Conservation (phyloP, 1,140 invertebrate species). For the Micrasema longulum region DNA sequence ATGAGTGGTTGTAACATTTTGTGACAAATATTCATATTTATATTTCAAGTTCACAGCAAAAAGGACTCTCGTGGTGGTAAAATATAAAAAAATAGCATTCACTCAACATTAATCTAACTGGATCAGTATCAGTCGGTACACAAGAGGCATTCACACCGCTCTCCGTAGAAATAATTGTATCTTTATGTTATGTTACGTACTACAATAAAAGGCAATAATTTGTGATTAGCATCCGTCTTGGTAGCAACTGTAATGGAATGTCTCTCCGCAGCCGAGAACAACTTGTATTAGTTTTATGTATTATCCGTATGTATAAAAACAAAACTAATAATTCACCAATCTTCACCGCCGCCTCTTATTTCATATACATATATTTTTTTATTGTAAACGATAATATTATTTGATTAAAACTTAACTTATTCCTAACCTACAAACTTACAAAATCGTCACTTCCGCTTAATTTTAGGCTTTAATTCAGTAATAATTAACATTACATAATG, state of each 20-base stretch:
- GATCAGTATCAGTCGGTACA: conserved; percentile 53
- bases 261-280: background rate
- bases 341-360: conserved; percentile 14
- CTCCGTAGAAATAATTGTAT: conserved; percentile 10
- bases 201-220: conserved; percentile 53
- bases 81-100: conserved; percentile 54
- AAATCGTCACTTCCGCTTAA: conserved; percentile 63
- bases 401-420: conserved; percentile 53
- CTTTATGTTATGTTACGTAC: conserved; percentile 41
- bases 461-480: conserved; percentile 56
- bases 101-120: conserved; percentile 48
- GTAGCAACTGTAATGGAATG: background rate
- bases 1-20: conserved; percentile 45
- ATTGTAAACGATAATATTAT: conserved; percentile 52
- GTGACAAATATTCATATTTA: conserved; percentile 29
- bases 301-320: conserved; percentile 33
- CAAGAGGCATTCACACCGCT: conserved; percentile 14
- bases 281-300: conserved; percentile 8
- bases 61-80: conserved; percentile 46
- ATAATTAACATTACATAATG: conserved; percentile 67
- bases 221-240: conserved; percentile 41
- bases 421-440: conserved; percentile 69
- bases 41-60: conserved; percentile 49
- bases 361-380: conserved; percentile 44
- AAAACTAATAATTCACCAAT: conserved; percentile 36